Conservation (phyloP, 2,888 invertebrate species). For the Pilophorus perplexus region DNA sequence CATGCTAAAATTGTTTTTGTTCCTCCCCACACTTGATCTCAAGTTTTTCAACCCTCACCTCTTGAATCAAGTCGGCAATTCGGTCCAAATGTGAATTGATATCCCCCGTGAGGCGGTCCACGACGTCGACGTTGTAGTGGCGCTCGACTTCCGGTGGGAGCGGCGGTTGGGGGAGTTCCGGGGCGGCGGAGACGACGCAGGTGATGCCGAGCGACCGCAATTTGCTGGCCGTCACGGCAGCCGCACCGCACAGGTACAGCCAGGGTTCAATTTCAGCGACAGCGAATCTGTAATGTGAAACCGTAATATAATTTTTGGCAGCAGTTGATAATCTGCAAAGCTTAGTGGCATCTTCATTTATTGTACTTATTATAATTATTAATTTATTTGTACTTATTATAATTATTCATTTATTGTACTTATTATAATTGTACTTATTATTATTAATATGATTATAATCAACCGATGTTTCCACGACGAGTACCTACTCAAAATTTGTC, state of each 20-base stretch:
- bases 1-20: background rate
- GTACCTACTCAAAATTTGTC: too few relatives aligned
- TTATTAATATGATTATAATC: too few relatives aligned
- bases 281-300: constrained; percentile 52
- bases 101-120: constrained; percentile 71
- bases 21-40: too few relatives aligned
- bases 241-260: constrained; percentile 77
- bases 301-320: background rate
- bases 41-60: too few relatives aligned
- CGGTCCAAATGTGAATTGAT: constrained; percentile 73
- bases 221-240: constrained; percentile 66
- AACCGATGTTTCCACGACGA: too few relatives aligned
- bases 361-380: background rate
- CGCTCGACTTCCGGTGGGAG: constrained; percentile 56
- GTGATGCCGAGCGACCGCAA: constrained; percentile 68
- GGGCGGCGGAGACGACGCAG: constrained; percentile 77
- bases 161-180: constrained; percentile 72
- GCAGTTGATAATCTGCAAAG: background rate
- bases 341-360: background rate
- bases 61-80: constrained; percentile 72
- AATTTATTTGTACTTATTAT: background rate
- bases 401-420: too few relatives aligned
- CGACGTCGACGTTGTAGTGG: constrained; percentile 68
- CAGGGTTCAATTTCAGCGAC: constrained; percentile 68
- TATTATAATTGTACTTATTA: too few relatives aligned